Base-by-base conservation (phyloP, 92 coral and sea anemone genomes). In the Epizoanthus ramosus region DNA sequence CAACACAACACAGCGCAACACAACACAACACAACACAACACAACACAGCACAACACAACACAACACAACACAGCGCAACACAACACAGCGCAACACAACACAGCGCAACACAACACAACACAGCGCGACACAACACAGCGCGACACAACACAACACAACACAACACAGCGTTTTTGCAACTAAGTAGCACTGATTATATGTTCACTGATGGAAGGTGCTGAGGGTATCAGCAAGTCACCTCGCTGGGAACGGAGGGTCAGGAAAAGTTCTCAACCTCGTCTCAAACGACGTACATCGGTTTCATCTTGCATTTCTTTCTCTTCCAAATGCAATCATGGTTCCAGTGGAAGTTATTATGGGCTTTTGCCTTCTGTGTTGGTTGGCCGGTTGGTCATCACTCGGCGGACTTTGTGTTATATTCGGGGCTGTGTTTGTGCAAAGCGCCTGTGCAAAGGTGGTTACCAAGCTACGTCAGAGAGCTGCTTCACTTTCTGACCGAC, bases 221-320 rank as follows among this genome's bases (percentile, higher is more conserved):
- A 13, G 71, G 43, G 35, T 23, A 23, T 33, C 35, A 4, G 15
- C 71, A 14, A 23, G 39, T 3, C 71, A 25, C 39, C 16, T 65
- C 12, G 10, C 24, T 65, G n/a, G 71, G 16, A 65, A 23, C 4
- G n/a, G 71, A 9, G 71, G 71, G 8, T 15, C 71, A 8, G 71
- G 71, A 23, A 72, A 50, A 10, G 79, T 74, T 28, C 50, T 74
- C 18, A 74, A 74, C 50, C 79, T 74, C 15, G 79, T 74, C 64
- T 54, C 79, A 33, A 74, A 74, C 33, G 79, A 74, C 31, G 79
- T 74, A 1, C 79, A 74, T 28, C 79, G 79, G 25, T 74, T 74
- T 41, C 65, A 74, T 15, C 25, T 21, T 1, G 79, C 66, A 21
- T 74, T 56, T 35, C 63, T 74, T 5, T 74, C 56, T 15, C 33